Conservation (phyloP, 2,113 vertebrate genomes). For the Coptodon rendalli region DNA sequence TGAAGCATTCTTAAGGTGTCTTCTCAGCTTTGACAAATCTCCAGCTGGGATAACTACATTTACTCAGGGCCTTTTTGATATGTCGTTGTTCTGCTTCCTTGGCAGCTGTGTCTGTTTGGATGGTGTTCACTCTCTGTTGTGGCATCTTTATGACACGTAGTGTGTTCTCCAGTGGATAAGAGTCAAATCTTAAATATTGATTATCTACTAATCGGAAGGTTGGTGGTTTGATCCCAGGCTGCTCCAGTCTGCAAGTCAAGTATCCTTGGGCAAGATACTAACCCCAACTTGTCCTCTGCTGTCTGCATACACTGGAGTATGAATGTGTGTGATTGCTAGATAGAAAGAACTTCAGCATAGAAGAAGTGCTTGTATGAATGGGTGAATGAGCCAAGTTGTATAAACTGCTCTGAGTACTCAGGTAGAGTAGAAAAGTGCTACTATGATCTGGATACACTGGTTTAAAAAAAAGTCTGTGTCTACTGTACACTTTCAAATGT, state of each 20-base stretch:
- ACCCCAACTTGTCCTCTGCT: not conserved
- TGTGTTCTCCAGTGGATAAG: not conserved
- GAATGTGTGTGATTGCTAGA: not conserved
- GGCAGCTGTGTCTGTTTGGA: not conserved
- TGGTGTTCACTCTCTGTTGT: not conserved
- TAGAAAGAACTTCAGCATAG: not conserved
- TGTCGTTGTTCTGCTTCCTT: not conserved
- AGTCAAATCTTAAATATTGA: not conserved
- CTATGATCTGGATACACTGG: not conserved
- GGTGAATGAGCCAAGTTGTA: not conserved
- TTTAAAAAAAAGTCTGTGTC: not conserved
- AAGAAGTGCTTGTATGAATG: not conserved
- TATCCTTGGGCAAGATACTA: not conserved
- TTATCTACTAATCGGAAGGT: not conserved
- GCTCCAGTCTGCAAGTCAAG: not conserved
- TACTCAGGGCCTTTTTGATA: not conserved
- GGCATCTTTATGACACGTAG: not conserved
- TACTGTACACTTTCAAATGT: not conserved
- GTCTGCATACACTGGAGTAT: not conserved
- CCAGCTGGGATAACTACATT: not conserved
- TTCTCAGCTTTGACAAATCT: not conserved
- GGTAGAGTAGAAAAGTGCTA: not conserved
- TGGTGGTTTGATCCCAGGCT: not conserved
- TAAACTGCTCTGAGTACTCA: not conserved
- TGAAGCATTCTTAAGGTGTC: not conserved